phyloP scores from a whole-genome alignment of 2,797 vertebrate species.

The Halcyon chelicuti region DNA sequence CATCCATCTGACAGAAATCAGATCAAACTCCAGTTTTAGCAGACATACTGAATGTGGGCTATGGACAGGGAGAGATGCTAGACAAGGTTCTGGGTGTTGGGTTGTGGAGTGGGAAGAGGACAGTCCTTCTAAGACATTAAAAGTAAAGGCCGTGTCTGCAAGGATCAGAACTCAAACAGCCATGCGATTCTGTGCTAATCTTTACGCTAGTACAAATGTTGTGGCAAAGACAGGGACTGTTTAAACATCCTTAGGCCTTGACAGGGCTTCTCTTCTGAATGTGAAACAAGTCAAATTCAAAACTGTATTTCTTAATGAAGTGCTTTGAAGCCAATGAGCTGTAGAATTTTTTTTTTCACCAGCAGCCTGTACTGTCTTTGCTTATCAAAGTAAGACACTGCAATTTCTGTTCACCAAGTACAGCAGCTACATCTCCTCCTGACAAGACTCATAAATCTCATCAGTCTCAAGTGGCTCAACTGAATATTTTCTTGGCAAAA shows the following conservation, averaged over 20 bases:
- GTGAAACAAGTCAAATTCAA: not conserved
- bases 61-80: not conserved
- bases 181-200: not conserved
- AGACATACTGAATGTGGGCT: not conserved
- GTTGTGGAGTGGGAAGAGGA: not conserved
- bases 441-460: conserved; percentile 25
- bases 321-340: not conserved
- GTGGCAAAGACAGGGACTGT: not conserved
- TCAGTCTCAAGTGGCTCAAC: conserved; percentile 34
- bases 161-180: not conserved
- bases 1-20: not conserved
- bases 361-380: not conserved
- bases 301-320: not conserved
- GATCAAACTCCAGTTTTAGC: not conserved
- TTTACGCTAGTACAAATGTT: not conserved
- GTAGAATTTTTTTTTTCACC: not conserved
- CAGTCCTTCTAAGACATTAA: not conserved
- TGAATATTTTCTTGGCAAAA: not conserved
- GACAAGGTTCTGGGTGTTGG: not conserved
- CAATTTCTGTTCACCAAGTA: not conserved
- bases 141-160: not conserved
- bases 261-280: not conserved
- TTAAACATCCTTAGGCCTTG: not conserved
- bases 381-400: not conserved
- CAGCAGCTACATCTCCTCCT: not conserved